phyloP scores from a whole-genome alignment of 2,888 invertebrate genomes.

The Xestobium rufovillosum region DNA sequence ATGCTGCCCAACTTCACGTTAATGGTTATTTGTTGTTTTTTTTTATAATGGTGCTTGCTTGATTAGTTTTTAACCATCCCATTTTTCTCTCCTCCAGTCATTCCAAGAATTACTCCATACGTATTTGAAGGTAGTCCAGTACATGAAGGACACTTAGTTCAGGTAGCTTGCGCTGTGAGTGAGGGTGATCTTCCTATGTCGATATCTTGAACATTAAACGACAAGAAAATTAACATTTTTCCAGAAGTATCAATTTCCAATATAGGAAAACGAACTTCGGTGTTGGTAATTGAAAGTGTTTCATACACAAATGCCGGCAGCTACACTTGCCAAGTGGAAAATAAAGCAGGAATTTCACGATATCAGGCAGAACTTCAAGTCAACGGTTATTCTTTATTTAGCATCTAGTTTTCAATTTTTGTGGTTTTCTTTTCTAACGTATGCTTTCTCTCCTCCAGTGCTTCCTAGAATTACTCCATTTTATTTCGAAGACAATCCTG shows the following conservation, averaged over 20 bases:
- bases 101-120: slow-evolving; percentile 66
- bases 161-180: slow-evolving; percentile 56
- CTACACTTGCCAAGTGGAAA: slow-evolving; percentile 55
- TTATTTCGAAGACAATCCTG: slow-evolving; percentile 46
- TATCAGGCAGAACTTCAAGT: slow-evolving; percentile 52
- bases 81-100: slow-evolving; percentile 46
- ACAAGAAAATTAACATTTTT: slow-evolving; percentile 33
- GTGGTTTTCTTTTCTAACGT: neutral
- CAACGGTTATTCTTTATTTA: slow-evolving; percentile 49
- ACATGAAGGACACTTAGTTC: slow-evolving; percentile 58
- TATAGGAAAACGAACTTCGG: slow-evolving; percentile 52
- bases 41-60: slow-evolving; percentile 16
- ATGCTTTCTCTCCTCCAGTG: slow-evolving; percentile 50
- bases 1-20: slow-evolving; percentile 55
- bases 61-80: slow-evolving; percentile 8
- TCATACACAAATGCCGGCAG: slow-evolving; percentile 54
- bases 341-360: slow-evolving; percentile 49
- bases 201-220: slow-evolving; percentile 62
- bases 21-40: slow-evolving; percentile 51
- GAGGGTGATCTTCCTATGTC: slow-evolving; percentile 63
- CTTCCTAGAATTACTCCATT: slow-evolving; percentile 58
- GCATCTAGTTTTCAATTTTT: slow-evolving; percentile 1
- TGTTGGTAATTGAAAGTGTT: slow-evolving; percentile 55
- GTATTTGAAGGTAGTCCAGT: slow-evolving; percentile 55
- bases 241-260: slow-evolving; percentile 46